These are phyloP conservation scores for Coelinius sp. DNA, from an alignment of 2,888 invertebrate genomes.

Conservation along the genomic window DNA sequence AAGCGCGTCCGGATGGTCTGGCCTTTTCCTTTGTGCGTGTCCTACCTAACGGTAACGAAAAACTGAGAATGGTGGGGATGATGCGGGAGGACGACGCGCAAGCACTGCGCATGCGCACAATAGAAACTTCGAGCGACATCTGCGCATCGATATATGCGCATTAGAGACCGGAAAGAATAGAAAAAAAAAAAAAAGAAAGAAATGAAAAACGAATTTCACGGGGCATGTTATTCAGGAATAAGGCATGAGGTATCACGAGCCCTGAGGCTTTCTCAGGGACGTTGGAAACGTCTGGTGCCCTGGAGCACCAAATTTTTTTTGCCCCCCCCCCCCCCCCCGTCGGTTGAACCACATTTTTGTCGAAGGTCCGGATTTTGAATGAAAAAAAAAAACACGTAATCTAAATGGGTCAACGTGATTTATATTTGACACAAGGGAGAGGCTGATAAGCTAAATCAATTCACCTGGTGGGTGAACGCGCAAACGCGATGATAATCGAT, in stretches of 20 bases:
- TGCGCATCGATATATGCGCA: slow-evolving; percentile 46
- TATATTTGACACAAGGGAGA: not conserved
- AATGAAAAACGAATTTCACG: slow-evolving; percentile 38
- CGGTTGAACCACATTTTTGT: not conserved
- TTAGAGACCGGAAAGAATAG: slow-evolving; percentile 38
- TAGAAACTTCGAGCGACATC: slow-evolving; percentile 51
- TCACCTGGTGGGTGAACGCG: slow-evolving; percentile 48
- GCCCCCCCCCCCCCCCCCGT: too few species aligned
- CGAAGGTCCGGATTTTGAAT: not conserved
- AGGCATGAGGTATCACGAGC: slow-evolving; percentile 32
- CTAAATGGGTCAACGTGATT: slow-evolving; percentile 4
- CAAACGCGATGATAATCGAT: slow-evolving; percentile 43
- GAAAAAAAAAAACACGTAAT: not conserved
- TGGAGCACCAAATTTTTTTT: too few species aligned
- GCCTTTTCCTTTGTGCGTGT: slow-evolving; percentile 70
- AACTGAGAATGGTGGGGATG: slow-evolving; percentile 58
- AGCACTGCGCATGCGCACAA: slow-evolving; percentile 60
- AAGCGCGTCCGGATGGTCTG: slow-evolving; percentile 66
- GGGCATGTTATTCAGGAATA: slow-evolving; percentile 42
- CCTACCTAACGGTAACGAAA: slow-evolving; percentile 62
- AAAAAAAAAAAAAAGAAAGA: slow-evolving; percentile 27
- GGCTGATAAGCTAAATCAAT: slow-evolving; percentile 57
- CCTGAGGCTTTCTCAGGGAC: slow-evolving; percentile 37
- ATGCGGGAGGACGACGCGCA: slow-evolving; percentile 63
- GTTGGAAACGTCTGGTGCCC: too few species aligned